Base-by-base conservation (phyloP, 2,888 invertebrate genomes). In the Chydorus sphaericus region DNA sequence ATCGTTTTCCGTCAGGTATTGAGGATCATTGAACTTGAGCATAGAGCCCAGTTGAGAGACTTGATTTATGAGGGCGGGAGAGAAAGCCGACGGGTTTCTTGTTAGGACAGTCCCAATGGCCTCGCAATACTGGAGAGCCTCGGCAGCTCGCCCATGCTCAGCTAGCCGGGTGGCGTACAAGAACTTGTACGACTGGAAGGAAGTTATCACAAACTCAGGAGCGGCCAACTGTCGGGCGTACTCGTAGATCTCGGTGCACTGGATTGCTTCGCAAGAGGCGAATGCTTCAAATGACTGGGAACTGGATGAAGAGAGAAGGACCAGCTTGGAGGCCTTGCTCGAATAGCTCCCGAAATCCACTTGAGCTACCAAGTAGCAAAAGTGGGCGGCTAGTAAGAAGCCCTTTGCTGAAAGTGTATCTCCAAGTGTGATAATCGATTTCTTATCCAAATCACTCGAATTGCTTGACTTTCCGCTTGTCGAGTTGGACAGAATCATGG, bases 241-340 rank as follows among this genome's bases (percentile, higher is more conserved):
- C 71, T 94, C 94, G 70, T 91, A 94, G 59, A 94, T 83, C 73
- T 94, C 93, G 0, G 94, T 94, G 72, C 92, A 85, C 73, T 93
- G 87, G 59, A 94, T 83, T 23, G 92, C 88, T 67, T 84, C 83
- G 67, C 83, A 83, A 55, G 78, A 80, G 38, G 85, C 83, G 68
- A 89, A 84, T 65, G 79, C 59, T 48, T 60, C 67, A 65, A 83
- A 82, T 2, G 76, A 66, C 63, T 75, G 71, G 57, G 77, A 75
- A 60, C 84, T 76, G 64, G 82, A 81, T 6, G 85, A 79, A 57
- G 91, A 86, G 60, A 94, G 76, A 49, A 94, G 77, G 54, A 89
- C 80, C 59, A 92, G 74, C 65, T 88, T 88, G 3, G 77, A 74
- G 6, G 69, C 65, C 69, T 75, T 65, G 68, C 67, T 62, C 68